These are phyloP conservation scores for Ceriagrion tenellum DNA, from an alignment of 2,888 invertebrate genomes.

Conservation along the genomic window DNA sequence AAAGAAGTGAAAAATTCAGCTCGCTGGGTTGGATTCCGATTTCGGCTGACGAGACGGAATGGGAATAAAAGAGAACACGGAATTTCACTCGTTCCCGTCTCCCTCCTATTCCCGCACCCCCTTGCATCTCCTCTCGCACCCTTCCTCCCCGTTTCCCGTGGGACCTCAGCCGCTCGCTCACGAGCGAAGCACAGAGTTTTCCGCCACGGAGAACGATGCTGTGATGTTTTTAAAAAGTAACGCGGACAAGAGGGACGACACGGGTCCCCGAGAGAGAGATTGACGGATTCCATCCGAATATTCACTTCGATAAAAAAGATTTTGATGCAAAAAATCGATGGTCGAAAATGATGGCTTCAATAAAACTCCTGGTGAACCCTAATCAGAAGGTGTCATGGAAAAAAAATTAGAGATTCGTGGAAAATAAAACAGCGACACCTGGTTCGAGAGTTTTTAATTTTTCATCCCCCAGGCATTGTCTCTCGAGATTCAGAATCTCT, in stretches of 20 bases:
- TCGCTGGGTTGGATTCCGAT: slow-evolving; percentile 51
- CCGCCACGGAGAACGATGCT: slow-evolving; percentile 53
- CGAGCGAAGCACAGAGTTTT: slow-evolving; percentile 35
- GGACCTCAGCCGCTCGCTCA: slow-evolving; percentile 51
- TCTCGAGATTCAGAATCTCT: neutral
- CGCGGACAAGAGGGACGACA: slow-evolving; percentile 55
- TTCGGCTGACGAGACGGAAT: slow-evolving; percentile 58
- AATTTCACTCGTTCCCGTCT: slow-evolving; percentile 55
- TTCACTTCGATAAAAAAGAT: slow-evolving; percentile 33
- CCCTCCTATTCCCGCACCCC: neutral
- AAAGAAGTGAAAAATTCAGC: neutral
- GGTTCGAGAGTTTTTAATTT: neutral
- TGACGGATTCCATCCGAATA: slow-evolving; percentile 56
- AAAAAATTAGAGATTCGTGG: neutral
- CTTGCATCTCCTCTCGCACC: neutral
- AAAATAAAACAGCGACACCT: neutral
- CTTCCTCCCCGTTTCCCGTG: slow-evolving; percentile 48
- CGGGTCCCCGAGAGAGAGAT: slow-evolving; percentile 41
- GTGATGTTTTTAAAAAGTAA: slow-evolving; percentile 64
- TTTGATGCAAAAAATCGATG: slow-evolving; percentile 29
- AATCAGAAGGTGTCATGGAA: neutral
- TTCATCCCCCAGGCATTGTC: neutral
- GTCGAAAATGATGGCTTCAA: slow-evolving; percentile 10
- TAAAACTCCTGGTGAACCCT: slow-evolving; percentile 1
- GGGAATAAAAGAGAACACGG: slow-evolving; percentile 61